Evolutionary conservation across 2,888 invertebrate genomes (phyloP).

Genomic region (Agrypnus murinus): DNA sequence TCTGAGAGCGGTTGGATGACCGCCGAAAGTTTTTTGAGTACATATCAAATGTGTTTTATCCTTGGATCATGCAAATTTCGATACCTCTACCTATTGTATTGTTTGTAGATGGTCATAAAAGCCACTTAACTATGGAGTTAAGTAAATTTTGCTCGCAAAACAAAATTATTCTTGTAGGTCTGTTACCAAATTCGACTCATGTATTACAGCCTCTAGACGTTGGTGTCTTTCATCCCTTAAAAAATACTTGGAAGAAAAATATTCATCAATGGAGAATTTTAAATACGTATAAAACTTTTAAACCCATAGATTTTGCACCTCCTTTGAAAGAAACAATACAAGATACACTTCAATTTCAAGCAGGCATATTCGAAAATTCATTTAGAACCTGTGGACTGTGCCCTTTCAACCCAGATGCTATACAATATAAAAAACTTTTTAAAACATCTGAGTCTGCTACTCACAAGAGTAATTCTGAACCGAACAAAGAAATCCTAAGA

Average conservation of each 20-base stretch:
- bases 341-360: conserved; percentile 1
- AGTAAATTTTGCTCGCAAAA: conserved; percentile 66
- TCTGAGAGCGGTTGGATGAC: conserved; percentile 70
- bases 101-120: conserved; percentile 68
- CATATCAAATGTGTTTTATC: conserved; percentile 64
- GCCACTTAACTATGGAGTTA: conserved; percentile 65
- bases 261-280: conserved; percentile 56
- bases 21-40: conserved; percentile 64
- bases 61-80: conserved; percentile 54
- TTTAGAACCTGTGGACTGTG: neutral
- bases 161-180: conserved; percentile 40
- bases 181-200: conserved; percentile 67
- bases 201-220: conserved; percentile 67
- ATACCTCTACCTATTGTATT: conserved; percentile 65
- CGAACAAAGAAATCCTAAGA: no score
- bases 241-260: conserved; percentile 61
- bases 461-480: no score
- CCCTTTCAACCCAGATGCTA: conserved; percentile 9
- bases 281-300: conserved; percentile 52
- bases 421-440: neutral
- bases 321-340: conserved; percentile 51
- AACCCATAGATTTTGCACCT: conserved; percentile 60
- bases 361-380: neutral
- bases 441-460: neutral
- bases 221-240: conserved; percentile 64